phyloP scores from a whole-genome alignment of 2,888 invertebrate genomes.

The Diarsia rubi region DNA sequence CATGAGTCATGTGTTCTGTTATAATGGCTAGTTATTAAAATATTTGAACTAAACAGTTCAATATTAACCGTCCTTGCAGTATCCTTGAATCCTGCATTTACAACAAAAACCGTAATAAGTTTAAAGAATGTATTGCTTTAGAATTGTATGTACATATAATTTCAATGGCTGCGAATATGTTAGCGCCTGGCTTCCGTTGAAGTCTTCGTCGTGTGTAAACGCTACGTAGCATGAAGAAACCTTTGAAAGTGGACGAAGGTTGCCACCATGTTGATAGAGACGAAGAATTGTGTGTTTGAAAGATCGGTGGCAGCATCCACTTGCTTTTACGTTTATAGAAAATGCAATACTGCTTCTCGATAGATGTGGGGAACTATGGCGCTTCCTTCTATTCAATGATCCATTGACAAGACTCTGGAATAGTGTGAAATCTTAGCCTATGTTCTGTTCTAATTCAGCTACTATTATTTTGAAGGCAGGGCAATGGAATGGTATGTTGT shows the following conservation, averaged over 20 bases:
- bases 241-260: conserved; percentile 61
- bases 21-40: not conserved
- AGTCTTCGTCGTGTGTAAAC: conserved; percentile 42
- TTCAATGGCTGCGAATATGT: conserved; percentile 52
- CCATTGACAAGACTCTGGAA: not conserved
- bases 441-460: not conserved
- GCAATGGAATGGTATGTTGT: not conserved
- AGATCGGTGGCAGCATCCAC: conserved; percentile 1
- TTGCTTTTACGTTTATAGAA: not conserved
- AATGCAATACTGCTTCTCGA: not conserved
- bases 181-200: conserved; percentile 51
- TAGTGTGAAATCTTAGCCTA: not conserved
- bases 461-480: not conserved
- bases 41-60: not conserved
- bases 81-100: not conserved
- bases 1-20: no score
- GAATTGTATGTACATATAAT: conserved; percentile 26
- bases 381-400: not conserved
- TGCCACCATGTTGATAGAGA: conserved; percentile 33
- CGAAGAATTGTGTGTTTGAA: conserved; percentile 26
- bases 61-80: not conserved
- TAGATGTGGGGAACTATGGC: not conserved
- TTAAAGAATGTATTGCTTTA: conserved; percentile 2
- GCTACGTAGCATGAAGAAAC: conserved; percentile 55
- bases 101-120: not conserved